Percentiles rank a stretch among this genome's conserved stretches.
phyloP scores from a whole-genome alignment of 2,888 invertebrate species.

The Chloroclystis v-ata region DNA sequence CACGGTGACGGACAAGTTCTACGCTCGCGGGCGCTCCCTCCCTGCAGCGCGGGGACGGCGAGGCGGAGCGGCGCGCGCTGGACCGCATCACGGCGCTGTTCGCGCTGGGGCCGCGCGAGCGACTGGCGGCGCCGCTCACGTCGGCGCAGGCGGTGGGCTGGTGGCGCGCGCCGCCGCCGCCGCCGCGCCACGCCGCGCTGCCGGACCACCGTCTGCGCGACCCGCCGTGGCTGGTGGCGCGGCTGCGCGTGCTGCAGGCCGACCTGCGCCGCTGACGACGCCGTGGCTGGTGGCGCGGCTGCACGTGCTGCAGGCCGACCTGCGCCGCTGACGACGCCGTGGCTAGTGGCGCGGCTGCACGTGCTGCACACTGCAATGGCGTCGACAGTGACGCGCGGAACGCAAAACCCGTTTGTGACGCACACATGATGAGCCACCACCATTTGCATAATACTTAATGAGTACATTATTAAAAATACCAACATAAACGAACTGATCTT shows the following conservation, averaged over 20 bases:
- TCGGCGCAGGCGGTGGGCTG: conserved; percentile 35
- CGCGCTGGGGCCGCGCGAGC: conserved; percentile 36
- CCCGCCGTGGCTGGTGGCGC: conserved; percentile 65
- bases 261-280: conserved; percentile 8
- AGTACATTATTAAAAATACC: no score
- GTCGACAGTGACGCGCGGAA: no score
- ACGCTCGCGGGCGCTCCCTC: conserved; percentile 20
- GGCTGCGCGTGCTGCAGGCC: conserved; percentile 46
- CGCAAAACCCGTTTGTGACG: no score
- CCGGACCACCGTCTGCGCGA: conserved; percentile 66
- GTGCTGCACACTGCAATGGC: no score
- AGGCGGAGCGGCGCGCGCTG: conserved; percentile 30
- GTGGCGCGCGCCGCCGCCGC: conserved; percentile 19
- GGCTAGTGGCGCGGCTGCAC: no score
- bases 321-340: no score
- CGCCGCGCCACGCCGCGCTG: conserved; percentile 38
- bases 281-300: conserved; percentile 49
- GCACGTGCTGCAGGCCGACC: no score
- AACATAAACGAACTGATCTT: no score
- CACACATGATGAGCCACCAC: no score
- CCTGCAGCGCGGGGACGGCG: conserved; percentile 7
- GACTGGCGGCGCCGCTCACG: conserved; percentile 41
- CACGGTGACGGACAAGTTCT: conserved; percentile 55
- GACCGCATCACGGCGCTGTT: conserved; percentile 42
- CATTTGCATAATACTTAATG: no score